Percentiles rank a stretch among this genome's conserved stretches.
These are phyloP conservation scores for Rhinoraja longicauda DNA, from an alignment of 2,797 vertebrate genomes.

Conservation along the genomic window DNA sequence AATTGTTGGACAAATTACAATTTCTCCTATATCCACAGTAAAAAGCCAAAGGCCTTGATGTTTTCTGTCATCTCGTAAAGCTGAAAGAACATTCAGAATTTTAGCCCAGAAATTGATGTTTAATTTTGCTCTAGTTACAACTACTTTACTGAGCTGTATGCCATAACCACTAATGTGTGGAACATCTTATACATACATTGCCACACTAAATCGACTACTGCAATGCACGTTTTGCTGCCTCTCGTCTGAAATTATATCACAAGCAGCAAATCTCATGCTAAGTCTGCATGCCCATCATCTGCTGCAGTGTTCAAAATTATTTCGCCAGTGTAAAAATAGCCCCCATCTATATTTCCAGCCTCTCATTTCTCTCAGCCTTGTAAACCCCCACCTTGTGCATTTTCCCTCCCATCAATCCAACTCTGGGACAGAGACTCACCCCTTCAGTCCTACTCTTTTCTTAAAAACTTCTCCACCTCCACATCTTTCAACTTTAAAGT, in stretches of 20 bases:
- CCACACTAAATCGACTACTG: not conserved
- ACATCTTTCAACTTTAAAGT: not conserved
- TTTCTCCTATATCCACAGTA: not conserved
- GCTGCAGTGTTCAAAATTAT: not conserved
- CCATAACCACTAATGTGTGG: not conserved
- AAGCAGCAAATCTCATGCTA: not conserved
- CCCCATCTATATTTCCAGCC: not conserved
- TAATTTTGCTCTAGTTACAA: not conserved
- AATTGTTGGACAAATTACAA: not conserved
- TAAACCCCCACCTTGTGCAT: not conserved
- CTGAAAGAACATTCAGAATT: not conserved
- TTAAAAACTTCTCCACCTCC: not conserved
- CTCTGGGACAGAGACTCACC: not conserved
- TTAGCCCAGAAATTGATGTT: not conserved
- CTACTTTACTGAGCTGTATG: not conserved
- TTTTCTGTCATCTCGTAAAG: not conserved
- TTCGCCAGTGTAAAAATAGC: not conserved
- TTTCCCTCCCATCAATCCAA: not conserved
- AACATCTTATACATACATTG: too few species aligned
- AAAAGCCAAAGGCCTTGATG: not conserved
- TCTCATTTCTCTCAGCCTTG: not conserved
- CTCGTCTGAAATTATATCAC: not conserved
- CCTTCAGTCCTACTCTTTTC: not conserved
- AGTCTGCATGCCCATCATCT: not conserved
- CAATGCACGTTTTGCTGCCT: conserved; percentile 4